Evolutionary conservation across 2,797 vertebrate species (phyloP), one percentile per base, ranked within the genome.

Genomic region (Sebastes cheni): DNA sequence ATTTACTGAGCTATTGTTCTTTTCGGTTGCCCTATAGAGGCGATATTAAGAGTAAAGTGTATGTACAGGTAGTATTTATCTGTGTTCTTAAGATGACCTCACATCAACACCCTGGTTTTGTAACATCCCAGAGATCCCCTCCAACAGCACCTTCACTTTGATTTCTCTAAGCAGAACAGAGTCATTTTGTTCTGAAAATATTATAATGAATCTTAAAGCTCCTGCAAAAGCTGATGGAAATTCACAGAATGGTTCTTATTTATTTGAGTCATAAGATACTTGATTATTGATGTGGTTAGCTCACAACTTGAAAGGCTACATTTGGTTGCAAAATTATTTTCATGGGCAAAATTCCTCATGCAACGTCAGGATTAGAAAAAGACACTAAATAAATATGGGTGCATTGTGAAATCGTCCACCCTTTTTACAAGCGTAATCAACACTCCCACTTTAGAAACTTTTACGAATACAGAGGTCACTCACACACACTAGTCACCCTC

Each of bases 51-150:
- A 94, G 88, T 93, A 80, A 92, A 87, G 79, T 95, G 94, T 95
- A 93, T 89, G 93, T 93, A 90, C 68, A 92, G 88, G 83, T 95
- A 95, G 87, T 95, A 95, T 95, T 94, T 95, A 95, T 95, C 90
- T 90, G 86, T 88, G 88, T 88, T 90, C 77, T 86, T 85, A 88
- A 89, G 86, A 85, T 88, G 85, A 92, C 89, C 76, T 92, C 90
- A 93, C 92, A 90, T 89, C 85, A 67, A 87, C 89, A 88, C 89
- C 83, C 76, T 90, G 82, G 74, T 86, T 92, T 90, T 84, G 54
- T 86, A 88, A 82, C 75, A 80, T 75, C 85, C 75, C 67, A 75
- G 69, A 84, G 52, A 79, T 30, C 36, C 42, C 29, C 55, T 52
- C 67, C 71, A 75, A 69, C 61, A 83, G 64, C 70, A 86, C 54